A percentile compares a stretch with the other conserved stretches of the same genome.
Evolutionary conservation across 2,797 vertebrate genomes (phyloP).

Genomic region (Microcaecilia unicolor): DNA sequence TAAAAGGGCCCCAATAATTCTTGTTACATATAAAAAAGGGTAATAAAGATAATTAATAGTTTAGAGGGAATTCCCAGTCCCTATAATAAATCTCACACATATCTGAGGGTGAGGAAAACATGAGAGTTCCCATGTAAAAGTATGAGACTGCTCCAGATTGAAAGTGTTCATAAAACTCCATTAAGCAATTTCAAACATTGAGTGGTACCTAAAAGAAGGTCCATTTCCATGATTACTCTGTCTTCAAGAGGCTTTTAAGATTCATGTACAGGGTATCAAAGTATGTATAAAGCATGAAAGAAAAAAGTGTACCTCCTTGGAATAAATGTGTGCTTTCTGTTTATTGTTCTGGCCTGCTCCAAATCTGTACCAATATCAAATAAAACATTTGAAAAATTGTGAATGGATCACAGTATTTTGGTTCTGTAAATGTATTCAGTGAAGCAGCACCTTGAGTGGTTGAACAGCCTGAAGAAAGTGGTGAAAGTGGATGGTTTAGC

Average conservation of each 20-base stretch:
- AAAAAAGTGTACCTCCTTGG: constrained; percentile 20
- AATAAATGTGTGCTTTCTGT: constrained; percentile 26
- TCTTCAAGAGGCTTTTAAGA: background rate
- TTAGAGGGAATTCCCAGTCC: too few species aligned
- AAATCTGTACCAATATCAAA: constrained; percentile 21
- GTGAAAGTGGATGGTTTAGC: too few species aligned
- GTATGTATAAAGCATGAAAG: constrained; percentile 15
- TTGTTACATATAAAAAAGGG: too few species aligned
- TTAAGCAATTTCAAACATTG: background rate
- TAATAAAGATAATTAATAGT: too few species aligned
- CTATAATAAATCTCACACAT: too few species aligned
- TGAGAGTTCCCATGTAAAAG: too few species aligned
- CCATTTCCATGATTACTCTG: background rate
- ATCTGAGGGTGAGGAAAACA: too few species aligned
- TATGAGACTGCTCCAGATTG: too few species aligned
- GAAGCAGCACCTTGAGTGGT: constrained; percentile 15
- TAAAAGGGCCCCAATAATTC: too few species aligned
- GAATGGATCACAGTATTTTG: constrained; percentile 15
- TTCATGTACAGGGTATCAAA: constrained; percentile 14
- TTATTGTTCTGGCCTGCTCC: constrained; percentile 26
- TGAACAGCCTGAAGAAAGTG: constrained; percentile 5
- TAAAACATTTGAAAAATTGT: constrained; percentile 11
- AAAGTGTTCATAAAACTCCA: background rate
- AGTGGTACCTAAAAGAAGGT: background rate
- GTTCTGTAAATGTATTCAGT: constrained; percentile 4